These are phyloP conservation scores for Tapirus terrestris DNA, from an alignment of 2,113 vertebrate genomes.

Conservation along the genomic window DNA sequence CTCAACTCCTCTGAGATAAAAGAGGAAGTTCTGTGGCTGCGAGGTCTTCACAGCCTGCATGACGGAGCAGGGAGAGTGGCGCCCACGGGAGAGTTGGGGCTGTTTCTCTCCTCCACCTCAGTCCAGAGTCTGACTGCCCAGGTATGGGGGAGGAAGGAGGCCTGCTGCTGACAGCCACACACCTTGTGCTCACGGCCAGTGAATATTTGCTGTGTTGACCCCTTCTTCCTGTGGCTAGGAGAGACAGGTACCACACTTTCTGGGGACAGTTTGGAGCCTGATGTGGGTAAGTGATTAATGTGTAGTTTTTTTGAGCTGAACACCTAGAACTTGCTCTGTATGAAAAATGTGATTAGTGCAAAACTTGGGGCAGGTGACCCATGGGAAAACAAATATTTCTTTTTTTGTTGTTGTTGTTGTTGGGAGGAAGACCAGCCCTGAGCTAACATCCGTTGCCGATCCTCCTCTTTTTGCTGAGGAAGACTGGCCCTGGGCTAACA, in stretches of 20 bases:
- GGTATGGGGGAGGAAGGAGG: not conserved
- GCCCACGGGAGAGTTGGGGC: not conserved
- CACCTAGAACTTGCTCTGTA: not conserved
- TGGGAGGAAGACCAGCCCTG: no score
- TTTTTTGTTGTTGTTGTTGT: no score
- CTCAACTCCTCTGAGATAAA: not conserved
- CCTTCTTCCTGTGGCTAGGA: not conserved
- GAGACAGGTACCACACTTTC: not conserved
- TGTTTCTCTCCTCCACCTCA: not conserved
- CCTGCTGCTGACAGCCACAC: not conserved
- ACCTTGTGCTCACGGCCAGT: rapidly evolving
- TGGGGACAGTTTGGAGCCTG: not conserved
- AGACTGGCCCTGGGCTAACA: no score
- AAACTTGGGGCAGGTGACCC: not conserved
- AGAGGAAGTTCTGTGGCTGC: not conserved
- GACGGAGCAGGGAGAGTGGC: no score
- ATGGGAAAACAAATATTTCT: not conserved
- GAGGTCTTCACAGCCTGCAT: not conserved
- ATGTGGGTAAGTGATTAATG: not conserved
- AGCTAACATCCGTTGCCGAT: no score
- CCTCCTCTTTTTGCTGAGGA: no score
- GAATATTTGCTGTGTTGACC: not conserved
- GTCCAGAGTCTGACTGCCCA: not conserved
- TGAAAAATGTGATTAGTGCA: not conserved
- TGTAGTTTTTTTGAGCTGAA: not conserved